These are phyloP conservation scores for Leptogaster cylindrica DNA, from an alignment of 2,888 invertebrate genomes.

Conservation along the genomic window DNA sequence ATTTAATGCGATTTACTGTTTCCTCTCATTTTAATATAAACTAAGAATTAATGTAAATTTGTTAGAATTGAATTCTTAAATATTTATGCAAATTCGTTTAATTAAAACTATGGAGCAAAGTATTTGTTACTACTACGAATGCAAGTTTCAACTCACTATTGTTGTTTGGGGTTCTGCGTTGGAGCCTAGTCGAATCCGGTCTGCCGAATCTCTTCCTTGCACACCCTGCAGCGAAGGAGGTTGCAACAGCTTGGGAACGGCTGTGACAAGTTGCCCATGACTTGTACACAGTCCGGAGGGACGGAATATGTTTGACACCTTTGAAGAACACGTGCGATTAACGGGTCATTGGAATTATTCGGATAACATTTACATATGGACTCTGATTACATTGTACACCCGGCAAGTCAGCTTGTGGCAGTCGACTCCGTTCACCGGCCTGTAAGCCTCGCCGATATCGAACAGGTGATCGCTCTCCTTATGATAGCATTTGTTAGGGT, in stretches of 20 bases:
- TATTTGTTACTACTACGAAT: no score
- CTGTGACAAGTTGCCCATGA: neutral
- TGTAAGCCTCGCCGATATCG: constrained; percentile 6
- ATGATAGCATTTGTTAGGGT: constrained; percentile 2
- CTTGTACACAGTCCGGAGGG: neutral
- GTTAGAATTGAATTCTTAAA: no score
- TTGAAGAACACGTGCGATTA: neutral
- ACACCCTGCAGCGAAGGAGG: neutral
- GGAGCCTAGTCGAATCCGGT: neutral
- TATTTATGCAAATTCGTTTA: no score
- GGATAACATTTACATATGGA: neutral
- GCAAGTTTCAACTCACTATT: no score
- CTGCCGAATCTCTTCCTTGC: constrained; percentile 5
- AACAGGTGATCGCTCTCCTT: neutral
- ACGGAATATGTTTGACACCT: constrained; percentile 10
- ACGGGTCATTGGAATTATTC: neutral
- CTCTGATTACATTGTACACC: constrained; percentile 1
- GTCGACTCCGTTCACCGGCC: neutral
- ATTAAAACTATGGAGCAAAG: no score
- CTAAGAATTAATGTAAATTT: no score
- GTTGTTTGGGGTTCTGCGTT: no score
- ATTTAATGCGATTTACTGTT: no score
- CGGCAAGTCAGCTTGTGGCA: neutral
- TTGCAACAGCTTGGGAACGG: neutral
- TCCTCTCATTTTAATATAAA: no score